Evolutionary conservation across 1,140 invertebrate genomes (phyloP).

Genomic region (Brachionus rubens): DNA sequence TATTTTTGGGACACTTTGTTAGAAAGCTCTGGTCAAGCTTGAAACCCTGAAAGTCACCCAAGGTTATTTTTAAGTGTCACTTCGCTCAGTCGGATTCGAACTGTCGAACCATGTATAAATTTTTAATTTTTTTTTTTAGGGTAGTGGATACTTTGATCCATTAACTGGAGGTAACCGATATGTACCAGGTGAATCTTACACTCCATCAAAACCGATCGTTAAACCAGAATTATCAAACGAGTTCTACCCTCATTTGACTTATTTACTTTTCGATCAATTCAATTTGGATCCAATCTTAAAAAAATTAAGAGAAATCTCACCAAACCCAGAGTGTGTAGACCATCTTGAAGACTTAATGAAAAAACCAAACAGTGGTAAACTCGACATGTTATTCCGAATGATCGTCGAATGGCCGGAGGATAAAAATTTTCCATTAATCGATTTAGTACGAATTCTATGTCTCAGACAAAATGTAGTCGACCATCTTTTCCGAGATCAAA

Average conservation of each 20-base stretch:
- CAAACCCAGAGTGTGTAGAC: not conserved
- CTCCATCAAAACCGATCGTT: too few species aligned
- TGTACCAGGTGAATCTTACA: not conserved
- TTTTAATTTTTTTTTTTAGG: too few species aligned
- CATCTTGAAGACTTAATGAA: not conserved
- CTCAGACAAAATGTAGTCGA: too few species aligned
- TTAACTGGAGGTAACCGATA: slow-evolving; percentile 56
- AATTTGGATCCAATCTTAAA: slow-evolving; percentile 10
- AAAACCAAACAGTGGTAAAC: not conserved
- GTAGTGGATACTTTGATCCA: slow-evolving; percentile 57
- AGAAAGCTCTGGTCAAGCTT: too few species aligned
- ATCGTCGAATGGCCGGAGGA: not conserved
- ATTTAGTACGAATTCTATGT: not conserved
- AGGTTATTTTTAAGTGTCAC: too few species aligned
- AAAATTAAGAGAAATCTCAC: slow-evolving; percentile 8
- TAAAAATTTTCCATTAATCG: slow-evolving; percentile 21
- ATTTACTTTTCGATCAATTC: not conserved
- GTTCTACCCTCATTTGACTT: not conserved
- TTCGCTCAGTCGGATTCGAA: too few species aligned
- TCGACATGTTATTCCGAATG: not conserved
- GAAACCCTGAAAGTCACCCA: too few species aligned
- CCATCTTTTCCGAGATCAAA: too few species aligned
- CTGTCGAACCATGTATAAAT: too few species aligned
- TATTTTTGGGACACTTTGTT: too few species aligned
- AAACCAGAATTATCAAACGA: not conserved